Evolutionary conservation across 2,888 invertebrate species (phyloP), one percentile per base, ranked within the genome.

Genomic region (Neocrepidodera transversa): DNA sequence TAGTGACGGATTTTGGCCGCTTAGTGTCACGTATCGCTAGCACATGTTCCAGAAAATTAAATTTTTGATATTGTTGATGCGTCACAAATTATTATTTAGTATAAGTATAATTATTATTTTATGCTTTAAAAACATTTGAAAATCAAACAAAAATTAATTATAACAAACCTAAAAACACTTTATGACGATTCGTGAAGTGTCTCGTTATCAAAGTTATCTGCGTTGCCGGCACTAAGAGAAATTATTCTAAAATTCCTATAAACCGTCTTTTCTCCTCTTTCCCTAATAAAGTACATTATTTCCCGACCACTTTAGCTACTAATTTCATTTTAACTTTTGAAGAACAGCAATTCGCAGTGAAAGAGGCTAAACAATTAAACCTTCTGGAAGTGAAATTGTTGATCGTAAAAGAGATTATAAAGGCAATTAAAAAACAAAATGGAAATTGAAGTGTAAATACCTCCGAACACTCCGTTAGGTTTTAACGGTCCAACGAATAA

Each of bases 371-470:
- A 48, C 58, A 36, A 59, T 59, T 59, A 53, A 47, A 50, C 10
- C 47, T 42, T 35, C 36, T 49, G 38, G 42, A 59, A 59, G 54
- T 50, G 50, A 43, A 48, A 54, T 54, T 43, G 38, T 26, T 28
- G 23, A 49, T 50, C 32, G 49, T 54, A 54, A 40, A 50, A 36
- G 53, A 51, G 55, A 60, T 51, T 60, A 56, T 47, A 40, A 26
- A 38, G 35, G 52, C 53, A 53, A 60, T 60, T 57, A 56, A 57
- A 57, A 57, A 57, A 60, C 60, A 57, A 53, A 60, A 51, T 56
- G 60, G 47, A 56, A 57, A 60, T 57, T 60, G 55, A 57, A 60
- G 56, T 48, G 56, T 53, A 49, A 60, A 60, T 57, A 60, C 52
- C 50, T 14, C 11, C 47, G 26, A 26, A n/a, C 23, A 17, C 10